Evolutionary conservation across 1,140 invertebrate genomes (phyloP), one percentile per base, ranked within the genome.

Genomic region (Cepaea nemoralis): DNA sequence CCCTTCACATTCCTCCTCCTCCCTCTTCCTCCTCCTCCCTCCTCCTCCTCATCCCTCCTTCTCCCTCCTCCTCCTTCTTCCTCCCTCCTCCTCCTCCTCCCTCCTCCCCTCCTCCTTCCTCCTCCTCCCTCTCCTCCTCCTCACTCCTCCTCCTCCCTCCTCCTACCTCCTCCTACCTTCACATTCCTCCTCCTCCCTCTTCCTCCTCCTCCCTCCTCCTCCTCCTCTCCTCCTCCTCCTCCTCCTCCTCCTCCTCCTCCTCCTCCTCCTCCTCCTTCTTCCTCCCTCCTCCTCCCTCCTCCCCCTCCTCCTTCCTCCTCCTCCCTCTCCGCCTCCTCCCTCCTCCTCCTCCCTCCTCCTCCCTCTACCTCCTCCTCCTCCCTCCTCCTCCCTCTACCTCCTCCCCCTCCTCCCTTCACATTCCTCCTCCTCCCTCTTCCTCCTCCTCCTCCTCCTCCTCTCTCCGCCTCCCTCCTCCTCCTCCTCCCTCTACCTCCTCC

Each of bases 11-110:
- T n/a, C n/a, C 39, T 31, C 40, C 1, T 31, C 39, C 55, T 73
- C 33, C 27, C 14, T 22, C 1, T 8, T 73, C 16, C n/a, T 42
- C 55, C 63, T 80, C n/a, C 55, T 22, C n/a, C 33, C 59, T 1
- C 40, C 22, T 40, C 33, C n/a, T n/a, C n/a, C n/a, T n/a, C n/a
- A n/a, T n/a, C n/a, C n/a, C n/a, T n/a, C n/a, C n/a, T n/a, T n/a
- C 73, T 37, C 59, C 45, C n/a, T n/a, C 50, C 42, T 76, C 45
- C 37, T 31, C 31, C 48, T 45, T 45, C 48, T 76, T 76, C 22
- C 55, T 45, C 55, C 27, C 37, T 37, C 37, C 39, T 31, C 27
- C 39, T 45, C 55, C 27, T 31, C 27, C 37, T 37, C 55, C 42
- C 31, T 27, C 55, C 45, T 37, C 27, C 55, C 74, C 39, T 48